Percentiles rank a stretch among this genome's conserved stretches.
Conservation (phyloP, 2,113 vertebrate species). For the Myotis lucifugus region DNA sequence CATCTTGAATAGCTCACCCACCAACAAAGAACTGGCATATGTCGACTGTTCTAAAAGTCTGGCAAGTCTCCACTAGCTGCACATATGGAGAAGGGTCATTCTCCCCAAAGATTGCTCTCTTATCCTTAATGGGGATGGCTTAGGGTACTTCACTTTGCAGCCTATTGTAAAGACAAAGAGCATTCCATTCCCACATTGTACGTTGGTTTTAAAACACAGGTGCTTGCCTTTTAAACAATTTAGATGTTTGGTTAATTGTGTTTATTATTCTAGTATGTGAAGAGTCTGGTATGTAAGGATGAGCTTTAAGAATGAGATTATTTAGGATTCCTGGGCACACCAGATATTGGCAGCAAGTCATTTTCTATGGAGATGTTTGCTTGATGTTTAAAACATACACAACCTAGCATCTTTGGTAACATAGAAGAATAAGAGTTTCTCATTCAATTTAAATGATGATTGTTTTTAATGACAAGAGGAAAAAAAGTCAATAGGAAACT, state of each 20-base stretch:
- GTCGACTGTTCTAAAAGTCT: neutral
- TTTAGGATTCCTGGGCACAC: constrained; percentile 38
- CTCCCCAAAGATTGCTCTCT: neutral
- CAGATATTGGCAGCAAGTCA: constrained; percentile 35
- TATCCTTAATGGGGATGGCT: neutral
- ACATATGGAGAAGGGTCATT: neutral
- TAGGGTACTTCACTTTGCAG: neutral
- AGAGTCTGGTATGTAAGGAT: constrained; percentile 6
- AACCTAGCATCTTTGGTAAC: constrained; percentile 62
- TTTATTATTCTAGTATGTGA: constrained; percentile 22
- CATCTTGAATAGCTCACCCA: neutral
- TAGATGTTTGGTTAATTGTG: neutral
- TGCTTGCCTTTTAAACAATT: neutral
- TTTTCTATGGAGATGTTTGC: constrained; percentile 57
- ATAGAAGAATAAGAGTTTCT: constrained; percentile 40
- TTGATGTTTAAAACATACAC: constrained; percentile 62
- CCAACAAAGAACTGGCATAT: neutral
- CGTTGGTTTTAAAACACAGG: neutral
- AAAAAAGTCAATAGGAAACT: constrained; percentile 53
- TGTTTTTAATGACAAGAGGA: neutral
- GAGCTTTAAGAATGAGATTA: constrained; percentile 41
- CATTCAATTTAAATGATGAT: constrained; percentile 54
- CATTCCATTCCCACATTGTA: neutral
- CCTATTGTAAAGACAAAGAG: neutral
- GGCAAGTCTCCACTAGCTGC: neutral